Conservation (phyloP, 1,140 invertebrate species). For the Catajapyx aquilonaris region DNA sequence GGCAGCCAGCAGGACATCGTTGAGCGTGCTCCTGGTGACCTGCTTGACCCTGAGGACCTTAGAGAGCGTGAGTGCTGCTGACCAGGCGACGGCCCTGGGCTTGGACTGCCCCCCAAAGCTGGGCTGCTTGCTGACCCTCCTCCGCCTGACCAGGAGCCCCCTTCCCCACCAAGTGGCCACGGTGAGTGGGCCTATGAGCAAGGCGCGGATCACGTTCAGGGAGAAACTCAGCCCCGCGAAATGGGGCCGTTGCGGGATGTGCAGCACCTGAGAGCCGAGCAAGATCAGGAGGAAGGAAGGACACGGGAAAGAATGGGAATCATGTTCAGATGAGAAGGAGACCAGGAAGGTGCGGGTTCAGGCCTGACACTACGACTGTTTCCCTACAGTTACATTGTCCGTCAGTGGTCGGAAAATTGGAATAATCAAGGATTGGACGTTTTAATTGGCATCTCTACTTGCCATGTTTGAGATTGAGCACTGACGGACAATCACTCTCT, state of each 20-base stretch:
- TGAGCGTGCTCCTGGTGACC: conserved; percentile 28
- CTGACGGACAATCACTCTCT: too few relatives aligned
- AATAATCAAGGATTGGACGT: too few relatives aligned
- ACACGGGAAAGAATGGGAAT: too few relatives aligned
- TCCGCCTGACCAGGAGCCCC: conserved; percentile 5
- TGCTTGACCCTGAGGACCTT: conserved; percentile 23
- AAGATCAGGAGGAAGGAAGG: too few relatives aligned
- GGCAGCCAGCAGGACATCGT: conserved; percentile 30
- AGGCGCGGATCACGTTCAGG: conserved; percentile 23
- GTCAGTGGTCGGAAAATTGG: too few relatives aligned
- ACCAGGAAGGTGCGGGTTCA: too few relatives aligned
- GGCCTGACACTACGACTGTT: too few relatives aligned
- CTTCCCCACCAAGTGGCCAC: conserved; percentile 23
- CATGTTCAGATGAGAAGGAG: too few relatives aligned
- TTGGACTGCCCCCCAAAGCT: conserved; percentile 13
- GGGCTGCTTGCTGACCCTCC: neutral
- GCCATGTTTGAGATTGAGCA: too few relatives aligned
- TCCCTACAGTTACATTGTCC: too few relatives aligned
- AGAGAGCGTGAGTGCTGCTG: conserved; percentile 21
- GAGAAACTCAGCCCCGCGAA: conserved; percentile 23
- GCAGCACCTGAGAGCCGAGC: too few relatives aligned
- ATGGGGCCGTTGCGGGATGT: conserved; percentile 19
- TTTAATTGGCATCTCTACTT: too few relatives aligned
- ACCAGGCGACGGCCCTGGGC: conserved; percentile 21
- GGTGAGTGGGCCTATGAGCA: conserved; percentile 29